Percentiles rank a stretch among this genome's conserved stretches.
These are phyloP conservation scores for Volucella bombylans DNA, from an alignment of 2,888 invertebrate species.

Conservation along the genomic window DNA sequence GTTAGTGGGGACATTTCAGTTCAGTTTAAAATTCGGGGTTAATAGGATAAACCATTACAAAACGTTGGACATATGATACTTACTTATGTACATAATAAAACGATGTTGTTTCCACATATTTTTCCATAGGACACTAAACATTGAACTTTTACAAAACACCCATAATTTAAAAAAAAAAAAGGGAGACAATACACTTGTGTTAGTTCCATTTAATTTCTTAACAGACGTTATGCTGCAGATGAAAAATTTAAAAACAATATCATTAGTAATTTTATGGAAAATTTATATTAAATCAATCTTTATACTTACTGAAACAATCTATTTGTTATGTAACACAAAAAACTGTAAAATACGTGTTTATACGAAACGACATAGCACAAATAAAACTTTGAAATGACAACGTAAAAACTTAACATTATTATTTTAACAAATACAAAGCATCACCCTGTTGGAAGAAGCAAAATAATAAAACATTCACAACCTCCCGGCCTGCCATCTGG, in stretches of 20 bases:
- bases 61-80: too few species aligned
- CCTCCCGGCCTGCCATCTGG: slow-evolving; percentile 18
- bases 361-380: not conserved
- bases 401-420: not conserved
- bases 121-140: slow-evolving; percentile 6
- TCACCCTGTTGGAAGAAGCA: slow-evolving; percentile 19
- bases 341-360: not conserved
- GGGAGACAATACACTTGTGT: not conserved
- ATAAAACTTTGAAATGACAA: slow-evolving; percentile 1
- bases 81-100: too few species aligned
- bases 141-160: slow-evolving; percentile 8
- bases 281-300: not conserved
- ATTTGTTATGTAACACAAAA: not conserved
- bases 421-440: not conserved
- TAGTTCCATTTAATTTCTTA: not conserved
- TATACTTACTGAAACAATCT: slow-evolving; percentile 24
- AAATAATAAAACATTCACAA: not conserved
- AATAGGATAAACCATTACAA: too few species aligned
- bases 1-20: too few species aligned
- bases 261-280: slow-evolving; percentile 5
- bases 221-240: slow-evolving; percentile 6
- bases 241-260: not conserved
- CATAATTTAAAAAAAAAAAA: not conserved
- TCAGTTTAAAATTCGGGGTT: too few species aligned
- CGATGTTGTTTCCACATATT: too few species aligned